Base-by-base conservation (phyloP, 2,888 invertebrate species). In the Theretra japonica region DNA sequence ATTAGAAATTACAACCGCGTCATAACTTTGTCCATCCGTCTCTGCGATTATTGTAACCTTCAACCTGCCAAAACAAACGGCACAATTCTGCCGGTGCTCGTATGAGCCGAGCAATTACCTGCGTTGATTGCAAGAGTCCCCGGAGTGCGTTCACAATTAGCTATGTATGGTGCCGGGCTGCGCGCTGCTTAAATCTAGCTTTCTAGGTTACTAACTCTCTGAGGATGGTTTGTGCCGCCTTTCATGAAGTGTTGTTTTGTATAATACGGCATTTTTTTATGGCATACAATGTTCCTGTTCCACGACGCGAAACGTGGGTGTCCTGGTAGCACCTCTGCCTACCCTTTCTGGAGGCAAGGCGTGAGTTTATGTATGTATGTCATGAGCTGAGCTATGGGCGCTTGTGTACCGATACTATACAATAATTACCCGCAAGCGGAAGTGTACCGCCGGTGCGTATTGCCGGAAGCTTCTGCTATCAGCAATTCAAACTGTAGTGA, bases 121-220 rank as follows among this genome's bases (percentile, higher is more conserved):
- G 41, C 23, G 65, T 48, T 65, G 65, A 65, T 65, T 65, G 65
- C 65, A 48, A 23, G 23, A 65, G 65, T 23, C 65, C 65, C 65
- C 41, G 0, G 65, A 41, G 65, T 17, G 23, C 41, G 21, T 23
- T 48, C 23, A 48, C 48, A 48, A 65, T 65, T 48, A 65, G 41
- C 4, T 48, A 65, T 65, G 65, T 48, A 65, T 48, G 48, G 23
- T 23, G 65, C 48, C 19, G 53, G 53, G 6, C 19, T 53, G 6
- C n/a, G n/a, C 60, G 17, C 33, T 41, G 17, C 65, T 48, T 65
- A 48, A 65, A 65, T 65, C 65, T 60, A 48, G 41, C 48, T 41
- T 65, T 65, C n/a, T 48, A 23, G 65, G 65, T 65, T 25, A 48
- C 65, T 25, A 5, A 17, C 11, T 23, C 65, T 21, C 21, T 48